phyloP scores from a whole-genome alignment of 53 echinoderm and acorn worm genomes.

The Glandiceps talaboti region DNA sequence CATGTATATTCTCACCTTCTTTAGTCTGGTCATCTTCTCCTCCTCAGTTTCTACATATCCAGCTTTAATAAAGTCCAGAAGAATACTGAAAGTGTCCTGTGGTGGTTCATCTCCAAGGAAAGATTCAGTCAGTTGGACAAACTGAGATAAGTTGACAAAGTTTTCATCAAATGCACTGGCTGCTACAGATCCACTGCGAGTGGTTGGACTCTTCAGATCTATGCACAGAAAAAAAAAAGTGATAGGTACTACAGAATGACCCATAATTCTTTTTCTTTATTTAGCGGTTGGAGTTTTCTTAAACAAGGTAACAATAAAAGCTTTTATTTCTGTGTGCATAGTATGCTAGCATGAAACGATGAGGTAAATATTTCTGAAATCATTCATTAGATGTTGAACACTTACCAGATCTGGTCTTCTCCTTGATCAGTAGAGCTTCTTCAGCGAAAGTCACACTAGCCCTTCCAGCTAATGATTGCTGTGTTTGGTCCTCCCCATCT shows the following conservation, averaged over 20 bases:
- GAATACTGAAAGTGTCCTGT: constrained; percentile 41
- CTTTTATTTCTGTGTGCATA: no score
- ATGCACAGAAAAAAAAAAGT: no score
- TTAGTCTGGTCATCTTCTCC: constrained; percentile 73
- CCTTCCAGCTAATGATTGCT: constrained; percentile 31
- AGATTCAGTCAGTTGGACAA: constrained; percentile 68
- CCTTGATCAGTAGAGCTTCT: constrained; percentile 40
- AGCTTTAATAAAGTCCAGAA: constrained; percentile 58
- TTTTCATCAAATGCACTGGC: constrained; percentile 91
- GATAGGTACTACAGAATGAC: no score
- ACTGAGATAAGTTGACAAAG: constrained; percentile 75
- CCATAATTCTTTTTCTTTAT: no score
- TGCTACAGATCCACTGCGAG: constrained; percentile 76
- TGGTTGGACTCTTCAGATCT: constrained; percentile 34
- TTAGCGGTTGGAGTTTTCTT: no score
- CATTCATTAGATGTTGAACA: no score
- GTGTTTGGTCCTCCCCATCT: constrained; percentile 11
- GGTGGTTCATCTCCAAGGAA: constrained; percentile 68
- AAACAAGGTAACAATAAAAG: no score
- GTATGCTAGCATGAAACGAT: no score
- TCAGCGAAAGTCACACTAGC: constrained; percentile 53
- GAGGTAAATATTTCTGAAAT: no score
- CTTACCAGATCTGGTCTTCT: constrained; percentile 15
- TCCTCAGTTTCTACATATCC: constrained; percentile 96
- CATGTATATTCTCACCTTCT: constrained; percentile 67